phyloP scores from a whole-genome alignment of 2,888 invertebrate genomes.

The Pterostichus madidus region DNA sequence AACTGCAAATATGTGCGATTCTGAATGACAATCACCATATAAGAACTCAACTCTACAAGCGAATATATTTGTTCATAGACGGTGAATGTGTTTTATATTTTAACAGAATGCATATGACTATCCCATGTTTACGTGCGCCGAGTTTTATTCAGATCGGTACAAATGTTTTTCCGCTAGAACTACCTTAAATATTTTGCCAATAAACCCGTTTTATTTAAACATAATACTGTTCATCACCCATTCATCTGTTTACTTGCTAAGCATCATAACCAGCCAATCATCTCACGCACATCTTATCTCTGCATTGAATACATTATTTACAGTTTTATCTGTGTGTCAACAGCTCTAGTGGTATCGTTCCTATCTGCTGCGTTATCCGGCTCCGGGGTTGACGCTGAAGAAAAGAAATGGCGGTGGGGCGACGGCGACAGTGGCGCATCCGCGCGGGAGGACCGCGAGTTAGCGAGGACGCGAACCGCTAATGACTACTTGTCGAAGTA shows the following conservation, averaged over 20 bases:
- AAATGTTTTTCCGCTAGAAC: too few relatives aligned
- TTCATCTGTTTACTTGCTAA: too few relatives aligned
- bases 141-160: too few relatives aligned
- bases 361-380: constrained; percentile 69
- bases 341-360: constrained; percentile 11
- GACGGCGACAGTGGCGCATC: constrained; percentile 71
- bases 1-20: too few relatives aligned
- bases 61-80: too few relatives aligned
- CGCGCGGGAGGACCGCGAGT: constrained; percentile 15
- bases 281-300: constrained; percentile 22
- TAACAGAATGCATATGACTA: too few relatives aligned
- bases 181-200: too few relatives aligned
- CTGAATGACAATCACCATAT: too few relatives aligned
- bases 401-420: constrained; percentile 78
- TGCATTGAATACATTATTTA: constrained; percentile 2
- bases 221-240: neutral
- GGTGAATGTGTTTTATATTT: too few relatives aligned
- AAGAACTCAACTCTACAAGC: too few relatives aligned
- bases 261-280: neutral
- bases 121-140: too few relatives aligned
- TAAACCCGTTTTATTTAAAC: neutral
- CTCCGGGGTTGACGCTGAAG: constrained; percentile 71
- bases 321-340: constrained; percentile 16
- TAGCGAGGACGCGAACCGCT: neutral
- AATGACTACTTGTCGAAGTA: constrained; percentile 25